Conservation (phyloP, 2,113 vertebrate genomes). For the Trematomus loennbergii region DNA sequence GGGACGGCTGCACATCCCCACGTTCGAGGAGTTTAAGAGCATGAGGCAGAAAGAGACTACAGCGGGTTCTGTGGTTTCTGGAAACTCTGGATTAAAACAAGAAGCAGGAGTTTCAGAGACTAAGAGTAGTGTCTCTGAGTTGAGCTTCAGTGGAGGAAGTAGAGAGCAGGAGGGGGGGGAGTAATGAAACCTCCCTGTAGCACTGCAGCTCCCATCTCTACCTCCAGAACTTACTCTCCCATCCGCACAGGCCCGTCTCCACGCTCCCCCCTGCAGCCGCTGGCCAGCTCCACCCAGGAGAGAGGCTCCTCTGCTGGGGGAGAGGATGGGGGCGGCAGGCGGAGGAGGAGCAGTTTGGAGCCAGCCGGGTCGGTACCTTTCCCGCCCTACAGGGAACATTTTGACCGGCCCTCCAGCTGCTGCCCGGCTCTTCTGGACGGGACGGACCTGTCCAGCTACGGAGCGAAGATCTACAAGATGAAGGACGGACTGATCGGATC, state of each 20-base stretch:
- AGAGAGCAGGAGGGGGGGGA: conserved; percentile 5
- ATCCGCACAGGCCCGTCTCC: conserved; percentile 86
- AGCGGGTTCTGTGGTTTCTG: conserved; percentile 22
- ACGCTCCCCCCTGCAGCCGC: conserved; percentile 83
- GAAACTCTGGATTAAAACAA: conserved; percentile 18
- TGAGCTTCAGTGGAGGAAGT: background rate
- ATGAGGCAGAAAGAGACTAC: conserved; percentile 84
- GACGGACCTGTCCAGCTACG: conserved; percentile 89
- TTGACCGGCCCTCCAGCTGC: conserved; percentile 88
- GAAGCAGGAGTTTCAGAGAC: conserved; percentile 8
- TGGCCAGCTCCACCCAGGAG: conserved; percentile 56
- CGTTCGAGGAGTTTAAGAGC: conserved; percentile 91
- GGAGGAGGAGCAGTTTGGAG: conserved; percentile 74
- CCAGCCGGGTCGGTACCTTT: conserved; percentile 72
- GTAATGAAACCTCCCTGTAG: background rate
- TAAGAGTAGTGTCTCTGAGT: background rate
- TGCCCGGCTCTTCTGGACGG: conserved; percentile 90
- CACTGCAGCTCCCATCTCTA: background rate
- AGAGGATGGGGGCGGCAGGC: conserved; percentile 27
- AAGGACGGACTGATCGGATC: conserved; percentile 91
- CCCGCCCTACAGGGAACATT: conserved; percentile 75
- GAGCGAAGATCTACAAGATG: conserved; percentile 92
- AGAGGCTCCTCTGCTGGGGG: background rate
- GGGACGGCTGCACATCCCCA: conserved; percentile 87
- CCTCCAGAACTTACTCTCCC: conserved; percentile 50